A percentile compares a stretch with the other conserved stretches of the same genome.
These are phyloP conservation scores for Archegozetes longisetosus DNA, from an alignment of 1,140 invertebrate genomes.

Conservation along the genomic window DNA sequence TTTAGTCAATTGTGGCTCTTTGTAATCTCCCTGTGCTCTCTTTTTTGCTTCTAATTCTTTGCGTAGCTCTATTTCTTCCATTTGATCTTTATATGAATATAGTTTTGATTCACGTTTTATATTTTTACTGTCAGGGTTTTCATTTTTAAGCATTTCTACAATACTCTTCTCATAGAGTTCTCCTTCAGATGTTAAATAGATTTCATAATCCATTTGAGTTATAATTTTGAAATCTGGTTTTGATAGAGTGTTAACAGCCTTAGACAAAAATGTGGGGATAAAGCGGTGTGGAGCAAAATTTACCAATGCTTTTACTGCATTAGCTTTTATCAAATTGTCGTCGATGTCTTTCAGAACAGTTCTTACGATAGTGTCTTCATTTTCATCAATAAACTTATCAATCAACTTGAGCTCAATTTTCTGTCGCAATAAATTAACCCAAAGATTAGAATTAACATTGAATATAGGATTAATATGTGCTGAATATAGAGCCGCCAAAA, in stretches of 20 bases:
- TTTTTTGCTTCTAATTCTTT: slow-evolving; percentile 81
- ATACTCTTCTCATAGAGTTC: slow-evolving; percentile 79
- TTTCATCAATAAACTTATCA: not conserved
- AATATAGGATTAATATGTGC: slow-evolving; percentile 6
- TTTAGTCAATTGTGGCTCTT: slow-evolving; percentile 51
- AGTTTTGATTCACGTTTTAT: slow-evolving; percentile 90
- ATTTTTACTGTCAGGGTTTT: slow-evolving; percentile 48
- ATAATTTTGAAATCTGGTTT: slow-evolving; percentile 47
- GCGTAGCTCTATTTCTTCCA: slow-evolving; percentile 77
- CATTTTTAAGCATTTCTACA: slow-evolving; percentile 42
- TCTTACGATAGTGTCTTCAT: not conserved
- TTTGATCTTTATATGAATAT: slow-evolving; percentile 91
- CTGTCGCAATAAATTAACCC: slow-evolving; percentile 2
- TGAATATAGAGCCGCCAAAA: not conserved
- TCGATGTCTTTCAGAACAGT: not conserved
- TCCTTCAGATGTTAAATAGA: slow-evolving; percentile 69
- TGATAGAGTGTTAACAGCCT: slow-evolving; percentile 38
- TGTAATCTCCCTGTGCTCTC: slow-evolving; percentile 57
- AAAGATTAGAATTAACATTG: slow-evolving; percentile 3
- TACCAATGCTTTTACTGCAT: slow-evolving; percentile 36
- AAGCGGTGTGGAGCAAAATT: slow-evolving; percentile 45
- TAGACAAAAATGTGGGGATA: slow-evolving; percentile 39
- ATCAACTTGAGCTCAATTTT: not conserved
- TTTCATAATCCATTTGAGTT: slow-evolving; percentile 71
- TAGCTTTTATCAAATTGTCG: slow-evolving; percentile 35